phyloP scores from a whole-genome alignment of 2,888 invertebrate genomes.

The Netelia fuscicornis region DNA sequence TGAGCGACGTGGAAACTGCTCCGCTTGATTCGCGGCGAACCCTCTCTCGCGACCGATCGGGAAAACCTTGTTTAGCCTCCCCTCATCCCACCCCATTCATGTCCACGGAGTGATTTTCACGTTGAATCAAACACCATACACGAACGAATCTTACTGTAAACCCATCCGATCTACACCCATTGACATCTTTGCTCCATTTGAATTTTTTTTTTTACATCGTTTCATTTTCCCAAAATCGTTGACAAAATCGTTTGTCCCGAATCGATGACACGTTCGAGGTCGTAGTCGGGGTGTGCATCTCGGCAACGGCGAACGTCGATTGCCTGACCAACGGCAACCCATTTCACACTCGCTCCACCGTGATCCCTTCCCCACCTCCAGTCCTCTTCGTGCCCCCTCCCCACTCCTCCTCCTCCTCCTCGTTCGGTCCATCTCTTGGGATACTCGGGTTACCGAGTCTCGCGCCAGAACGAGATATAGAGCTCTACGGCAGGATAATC shows the following conservation, averaged over 20 bases:
- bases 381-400: slow-evolving; percentile 44
- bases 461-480: slow-evolving; percentile 63
- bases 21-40: slow-evolving; percentile 38
- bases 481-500: slow-evolving; percentile 77
- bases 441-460: slow-evolving; percentile 74
- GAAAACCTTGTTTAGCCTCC: slow-evolving; percentile 23
- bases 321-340: slow-evolving; percentile 44
- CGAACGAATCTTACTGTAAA: background rate
- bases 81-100: background rate
- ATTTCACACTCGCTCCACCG: slow-evolving; percentile 55
- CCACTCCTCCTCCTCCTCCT: slow-evolving; percentile 34
- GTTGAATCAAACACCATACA: slow-evolving; percentile 43
- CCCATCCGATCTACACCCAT: slow-evolving; percentile 17
- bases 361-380: slow-evolving; percentile 55
- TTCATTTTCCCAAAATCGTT: slow-evolving; percentile 17
- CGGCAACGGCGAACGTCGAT: slow-evolving; percentile 43
- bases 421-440: slow-evolving; percentile 71
- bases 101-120: slow-evolving; percentile 77
- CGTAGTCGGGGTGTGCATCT: slow-evolving; percentile 18
- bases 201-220: too few relatives aligned
- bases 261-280: slow-evolving; percentile 21
- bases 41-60: slow-evolving; percentile 4
- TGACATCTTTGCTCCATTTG: slow-evolving; percentile 14
- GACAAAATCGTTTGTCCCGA: background rate
- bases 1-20: slow-evolving; percentile 33